Evolutionary conservation across 2,113 vertebrate genomes (phyloP).

Genomic region (Mixornis gularis): DNA sequence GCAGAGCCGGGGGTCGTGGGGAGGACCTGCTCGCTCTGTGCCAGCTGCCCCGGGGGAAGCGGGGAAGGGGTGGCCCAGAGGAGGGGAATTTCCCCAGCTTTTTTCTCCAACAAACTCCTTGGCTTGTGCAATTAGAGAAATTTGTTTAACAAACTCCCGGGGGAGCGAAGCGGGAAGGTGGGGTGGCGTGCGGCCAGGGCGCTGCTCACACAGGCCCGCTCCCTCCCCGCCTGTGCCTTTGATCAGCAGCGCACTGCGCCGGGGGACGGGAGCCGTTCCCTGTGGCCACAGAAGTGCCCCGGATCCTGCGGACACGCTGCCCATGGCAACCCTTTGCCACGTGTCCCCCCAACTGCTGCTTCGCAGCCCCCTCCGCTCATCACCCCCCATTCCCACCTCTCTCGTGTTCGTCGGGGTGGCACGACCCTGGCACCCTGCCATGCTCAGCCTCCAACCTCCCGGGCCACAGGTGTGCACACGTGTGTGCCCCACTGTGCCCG

Average conservation of each 20-base stretch:
- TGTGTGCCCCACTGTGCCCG: not conserved
- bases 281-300: not conserved
- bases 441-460: not conserved
- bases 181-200: constrained; percentile 28
- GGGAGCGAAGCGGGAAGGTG: constrained; percentile 44
- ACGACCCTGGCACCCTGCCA: not conserved
- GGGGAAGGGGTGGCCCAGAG: constrained; percentile 36
- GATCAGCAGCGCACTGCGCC: not conserved
- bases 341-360: not conserved
- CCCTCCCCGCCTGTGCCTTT: constrained; percentile 1
- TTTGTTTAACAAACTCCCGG: constrained; percentile 61
- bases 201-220: constrained; percentile 46
- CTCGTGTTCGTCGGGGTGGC: not conserved
- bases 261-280: not conserved
- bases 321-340: not conserved
- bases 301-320: not conserved
- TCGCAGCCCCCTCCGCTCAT: not conserved
- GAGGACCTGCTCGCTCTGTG: not conserved
- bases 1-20: not conserved
- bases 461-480: not conserved
- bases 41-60: not conserved
- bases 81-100: constrained; percentile 49
- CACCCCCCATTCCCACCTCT: not conserved
- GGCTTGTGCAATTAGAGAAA: constrained; percentile 58
- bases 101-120: constrained; percentile 6